Percentiles rank a stretch among this genome's conserved stretches.
Conservation (phyloP, 2,797 vertebrate species). For the Sebastiscus albofasciatus region DNA sequence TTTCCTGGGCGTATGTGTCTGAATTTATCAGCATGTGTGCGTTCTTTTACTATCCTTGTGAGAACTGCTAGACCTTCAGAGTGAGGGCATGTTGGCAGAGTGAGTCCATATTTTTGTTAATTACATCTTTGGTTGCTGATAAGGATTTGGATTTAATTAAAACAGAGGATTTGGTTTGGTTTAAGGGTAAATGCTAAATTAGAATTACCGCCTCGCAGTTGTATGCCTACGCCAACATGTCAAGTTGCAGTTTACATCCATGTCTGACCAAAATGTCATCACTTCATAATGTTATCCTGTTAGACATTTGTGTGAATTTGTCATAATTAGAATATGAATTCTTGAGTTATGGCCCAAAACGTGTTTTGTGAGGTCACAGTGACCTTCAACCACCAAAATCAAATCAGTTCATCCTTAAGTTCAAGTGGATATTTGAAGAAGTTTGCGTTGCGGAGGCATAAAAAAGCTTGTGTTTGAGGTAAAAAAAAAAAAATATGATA, state of each 20-base stretch:
- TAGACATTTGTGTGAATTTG: neutral
- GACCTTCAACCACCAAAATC: neutral
- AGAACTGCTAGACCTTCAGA: neutral
- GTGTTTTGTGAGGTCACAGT: neutral
- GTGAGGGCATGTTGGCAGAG: neutral
- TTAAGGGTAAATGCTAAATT: neutral
- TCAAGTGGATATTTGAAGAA: neutral
- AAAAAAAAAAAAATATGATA: too few species aligned
- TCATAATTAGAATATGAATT: neutral
- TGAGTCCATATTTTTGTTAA: neutral
- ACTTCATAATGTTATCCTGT: neutral
- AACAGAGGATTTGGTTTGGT: neutral
- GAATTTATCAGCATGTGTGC: neutral
- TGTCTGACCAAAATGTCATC: neutral
- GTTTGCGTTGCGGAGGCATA: too few species aligned
- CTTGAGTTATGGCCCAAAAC: neutral
- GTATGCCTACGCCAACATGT: neutral
- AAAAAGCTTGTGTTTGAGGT: neutral
- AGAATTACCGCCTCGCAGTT: neutral
- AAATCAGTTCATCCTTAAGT: neutral
- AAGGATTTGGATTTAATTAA: neutral
- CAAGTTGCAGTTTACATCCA: neutral
- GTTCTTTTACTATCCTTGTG: neutral
- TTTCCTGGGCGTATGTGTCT: neutral
- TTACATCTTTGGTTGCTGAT: neutral